phyloP scores from a whole-genome alignment of 2,888 invertebrate genomes.

The Agapostemon virescens region DNA sequence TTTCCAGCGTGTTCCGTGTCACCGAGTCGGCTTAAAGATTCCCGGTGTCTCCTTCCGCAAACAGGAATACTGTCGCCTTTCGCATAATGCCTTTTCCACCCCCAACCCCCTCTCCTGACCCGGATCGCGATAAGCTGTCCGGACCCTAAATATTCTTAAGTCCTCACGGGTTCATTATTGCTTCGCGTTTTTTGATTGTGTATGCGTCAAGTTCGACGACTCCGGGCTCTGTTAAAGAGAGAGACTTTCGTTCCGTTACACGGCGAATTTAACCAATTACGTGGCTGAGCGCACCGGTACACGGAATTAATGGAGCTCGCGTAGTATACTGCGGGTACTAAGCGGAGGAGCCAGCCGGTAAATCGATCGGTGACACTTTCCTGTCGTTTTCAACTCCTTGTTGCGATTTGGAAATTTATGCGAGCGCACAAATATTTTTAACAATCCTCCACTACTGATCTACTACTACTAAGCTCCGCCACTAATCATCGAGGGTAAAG shows the following conservation, averaged over 20 bases:
- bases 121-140: not conserved
- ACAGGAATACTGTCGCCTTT: slow-evolving; percentile 8
- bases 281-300: not conserved
- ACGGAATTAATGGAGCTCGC: not conserved
- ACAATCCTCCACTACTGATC: too few species aligned
- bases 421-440: not conserved
- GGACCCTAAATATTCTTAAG: slow-evolving; percentile 13
- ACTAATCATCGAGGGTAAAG: too few species aligned
- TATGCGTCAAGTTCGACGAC: not conserved
- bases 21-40: slow-evolving; percentile 25
- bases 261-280: not conserved
- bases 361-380: not conserved
- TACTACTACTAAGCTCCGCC: too few species aligned
- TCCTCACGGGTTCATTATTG: not conserved
- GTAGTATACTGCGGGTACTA: not conserved
- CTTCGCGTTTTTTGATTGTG: not conserved
- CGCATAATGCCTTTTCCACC: not conserved
- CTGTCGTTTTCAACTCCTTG: not conserved
- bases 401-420: not conserved
- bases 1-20: slow-evolving; percentile 23
- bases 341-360: not conserved
- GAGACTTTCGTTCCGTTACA: not conserved
- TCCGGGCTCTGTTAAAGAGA: not conserved
- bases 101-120: not conserved
- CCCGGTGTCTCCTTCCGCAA: not conserved